Base-by-base conservation (phyloP, 2,113 vertebrate genomes). In the Capreolus pygargus region DNA sequence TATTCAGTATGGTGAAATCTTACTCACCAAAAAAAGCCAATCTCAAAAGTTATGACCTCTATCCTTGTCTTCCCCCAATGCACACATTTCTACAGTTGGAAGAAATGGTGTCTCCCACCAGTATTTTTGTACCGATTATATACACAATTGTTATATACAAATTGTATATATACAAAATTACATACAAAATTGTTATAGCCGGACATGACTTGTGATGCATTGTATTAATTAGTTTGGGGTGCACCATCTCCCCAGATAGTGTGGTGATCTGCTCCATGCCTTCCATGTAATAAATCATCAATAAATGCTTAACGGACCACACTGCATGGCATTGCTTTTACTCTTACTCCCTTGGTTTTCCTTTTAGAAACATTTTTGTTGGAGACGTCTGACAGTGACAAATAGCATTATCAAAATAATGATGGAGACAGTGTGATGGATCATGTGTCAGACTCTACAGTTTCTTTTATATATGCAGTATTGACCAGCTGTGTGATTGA, bases 401-500 rank as follows among this genome's bases (percentile, higher is more conserved):
- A 97, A 97, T 93, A 86, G 30, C 43, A 89, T 96, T 94, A 97
- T 93, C 86, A 97, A 86, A 97, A 86, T 89, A 97, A 97, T 94
- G 86, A 97, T 93, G 91, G 89, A 97, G 96, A 95, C 86, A 76
- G 70, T 84, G 74, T 96, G 93, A 97, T 93, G 57, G 91, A 96
- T 97, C 95, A 79, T 61, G 86, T 79, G 96, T 96, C 91, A 97
- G 93, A 89, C 19, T 60, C 76, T 61, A 55, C 47, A 61, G 89
- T 96, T 97, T 95, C 94, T 88, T 94, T 90, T 89, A 43, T 94
- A 91, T 67, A 86, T 82, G 78, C 93, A 60, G 50, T 91, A 95
- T 95, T 97, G 96, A 89, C 86, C 91, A 98, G 70, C 91, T 55
- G 30, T 64, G 52, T 93, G 93, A 97, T 39, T 89, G 88, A 97